Evolutionary conservation across 2,888 invertebrate genomes (phyloP).

Genomic region (Cheilosia grossa): DNA sequence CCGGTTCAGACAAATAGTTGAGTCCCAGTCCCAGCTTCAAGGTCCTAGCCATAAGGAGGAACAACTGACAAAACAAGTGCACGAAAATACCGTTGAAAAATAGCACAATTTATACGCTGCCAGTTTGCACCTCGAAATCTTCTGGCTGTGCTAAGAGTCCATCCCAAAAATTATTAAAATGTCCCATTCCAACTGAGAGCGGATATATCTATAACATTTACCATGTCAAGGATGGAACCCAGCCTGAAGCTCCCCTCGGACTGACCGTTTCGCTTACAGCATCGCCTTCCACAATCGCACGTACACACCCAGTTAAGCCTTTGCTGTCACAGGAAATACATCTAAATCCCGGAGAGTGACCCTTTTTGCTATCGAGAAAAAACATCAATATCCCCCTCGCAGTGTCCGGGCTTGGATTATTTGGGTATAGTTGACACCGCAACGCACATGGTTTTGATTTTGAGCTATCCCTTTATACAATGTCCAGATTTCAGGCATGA

Average conservation of each 20-base stretch:
- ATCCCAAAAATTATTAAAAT: too few species aligned
- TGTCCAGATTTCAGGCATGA: slow-evolving; percentile 4
- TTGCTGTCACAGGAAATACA: slow-evolving; percentile 7
- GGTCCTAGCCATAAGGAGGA: too few species aligned
- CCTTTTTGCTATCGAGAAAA: background rate
- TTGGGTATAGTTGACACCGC: too few species aligned
- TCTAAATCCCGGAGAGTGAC: background rate
- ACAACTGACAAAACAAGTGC: too few species aligned
- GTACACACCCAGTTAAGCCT: slow-evolving; percentile 30
- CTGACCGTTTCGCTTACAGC: slow-evolving; percentile 26
- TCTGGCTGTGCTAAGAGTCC: too few species aligned
- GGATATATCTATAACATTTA: background rate
- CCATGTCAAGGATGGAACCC: background rate
- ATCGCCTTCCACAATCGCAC: background rate
- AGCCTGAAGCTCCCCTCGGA: background rate
- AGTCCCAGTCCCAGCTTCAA: too few species aligned
- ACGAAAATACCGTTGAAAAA: too few species aligned
- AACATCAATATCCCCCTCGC: background rate
- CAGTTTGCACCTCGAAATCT: too few species aligned
- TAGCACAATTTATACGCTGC: too few species aligned
- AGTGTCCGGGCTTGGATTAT: background rate
- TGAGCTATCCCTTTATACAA: background rate
- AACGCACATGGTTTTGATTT: slow-evolving; percentile 6
- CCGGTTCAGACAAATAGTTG: too few species aligned
- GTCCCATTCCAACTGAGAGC: too few species aligned